phyloP scores from a whole-genome alignment of 1,140 invertebrate species.

The Tachypleus tridentatus region DNA sequence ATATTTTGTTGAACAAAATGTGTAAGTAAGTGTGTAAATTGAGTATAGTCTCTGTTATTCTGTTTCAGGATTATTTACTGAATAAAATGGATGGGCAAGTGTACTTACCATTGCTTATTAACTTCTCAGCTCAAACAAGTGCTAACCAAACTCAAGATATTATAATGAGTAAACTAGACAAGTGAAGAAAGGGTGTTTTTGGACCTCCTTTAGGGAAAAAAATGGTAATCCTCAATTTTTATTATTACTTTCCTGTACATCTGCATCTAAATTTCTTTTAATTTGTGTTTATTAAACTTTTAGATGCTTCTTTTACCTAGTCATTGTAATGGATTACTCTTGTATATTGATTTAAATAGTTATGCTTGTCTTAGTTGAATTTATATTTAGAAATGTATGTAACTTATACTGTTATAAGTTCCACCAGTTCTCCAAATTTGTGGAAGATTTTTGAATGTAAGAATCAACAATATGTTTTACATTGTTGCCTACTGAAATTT shows the following conservation, averaged over 20 bases:
- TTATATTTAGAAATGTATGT: no score
- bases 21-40: no score
- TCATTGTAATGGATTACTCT: no score
- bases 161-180: constrained; percentile 89
- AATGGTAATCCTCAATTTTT: constrained; percentile 28
- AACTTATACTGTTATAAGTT: no score
- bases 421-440: no score
- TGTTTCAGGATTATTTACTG: constrained; percentile 60
- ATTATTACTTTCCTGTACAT: not conserved
- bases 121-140: constrained; percentile 86
- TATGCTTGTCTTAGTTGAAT: no score
- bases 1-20: no score
- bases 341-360: no score
- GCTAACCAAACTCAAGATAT: constrained; percentile 90
- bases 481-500: no score
- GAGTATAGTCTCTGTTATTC: not conserved
- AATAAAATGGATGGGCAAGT: constrained; percentile 64
- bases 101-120: constrained; percentile 75
- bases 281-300: constrained; percentile 25
- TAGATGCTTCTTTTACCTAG: no score
- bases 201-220: constrained; percentile 81
- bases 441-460: no score
- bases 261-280: not conserved
- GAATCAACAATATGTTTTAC: no score
- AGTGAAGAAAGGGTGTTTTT: constrained; percentile 83